Conservation (phyloP, 2,797 vertebrate genomes). For the Ispidina picta region DNA sequence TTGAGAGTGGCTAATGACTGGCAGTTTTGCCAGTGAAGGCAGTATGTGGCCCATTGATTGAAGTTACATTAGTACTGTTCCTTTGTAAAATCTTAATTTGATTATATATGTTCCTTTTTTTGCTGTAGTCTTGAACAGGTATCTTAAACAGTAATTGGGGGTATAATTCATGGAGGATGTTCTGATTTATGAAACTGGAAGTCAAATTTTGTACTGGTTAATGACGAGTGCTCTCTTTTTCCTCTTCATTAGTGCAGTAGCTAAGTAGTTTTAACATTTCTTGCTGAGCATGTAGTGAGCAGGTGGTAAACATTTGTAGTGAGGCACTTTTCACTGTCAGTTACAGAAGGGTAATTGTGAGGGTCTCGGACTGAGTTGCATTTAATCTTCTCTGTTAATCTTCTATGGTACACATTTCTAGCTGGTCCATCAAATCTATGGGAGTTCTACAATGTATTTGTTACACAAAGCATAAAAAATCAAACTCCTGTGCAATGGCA, state of each 20-base stretch:
- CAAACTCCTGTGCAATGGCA: neutral
- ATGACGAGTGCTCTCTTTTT: neutral
- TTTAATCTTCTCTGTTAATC: neutral
- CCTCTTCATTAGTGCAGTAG: neutral
- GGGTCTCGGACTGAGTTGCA: neutral
- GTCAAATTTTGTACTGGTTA: neutral
- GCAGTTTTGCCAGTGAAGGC: neutral
- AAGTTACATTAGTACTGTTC: neutral
- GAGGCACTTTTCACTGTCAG: neutral
- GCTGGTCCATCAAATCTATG: neutral
- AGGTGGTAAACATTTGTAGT: neutral
- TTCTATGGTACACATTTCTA: fast-evolving
- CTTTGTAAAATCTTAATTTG: neutral
- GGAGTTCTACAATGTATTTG: neutral
- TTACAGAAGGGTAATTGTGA: neutral
- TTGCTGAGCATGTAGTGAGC: neutral
- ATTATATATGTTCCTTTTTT: neutral
- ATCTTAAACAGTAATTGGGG: neutral
- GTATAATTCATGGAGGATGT: neutral
- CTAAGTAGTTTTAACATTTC: neutral
- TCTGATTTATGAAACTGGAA: neutral
- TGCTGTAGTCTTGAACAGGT: neutral
- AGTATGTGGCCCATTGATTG: neutral
- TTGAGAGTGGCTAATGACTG: neutral
- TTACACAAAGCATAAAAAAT: neutral